phyloP scores from a whole-genome alignment of 2,113 vertebrate genomes.

The Gracilinanus agilis region DNA sequence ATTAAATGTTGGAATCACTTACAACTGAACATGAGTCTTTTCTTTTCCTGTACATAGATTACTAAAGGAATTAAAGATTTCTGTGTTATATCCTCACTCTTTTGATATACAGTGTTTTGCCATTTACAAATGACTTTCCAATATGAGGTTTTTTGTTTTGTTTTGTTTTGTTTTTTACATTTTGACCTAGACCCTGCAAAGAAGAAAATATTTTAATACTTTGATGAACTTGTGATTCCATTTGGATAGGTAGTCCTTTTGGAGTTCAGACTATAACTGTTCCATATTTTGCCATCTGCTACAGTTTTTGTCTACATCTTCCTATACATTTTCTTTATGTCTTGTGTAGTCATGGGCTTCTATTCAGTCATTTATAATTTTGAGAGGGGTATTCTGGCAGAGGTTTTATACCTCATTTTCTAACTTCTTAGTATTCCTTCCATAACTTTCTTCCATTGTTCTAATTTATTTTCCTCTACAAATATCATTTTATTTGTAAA shows the following conservation, averaged over 20 bases:
- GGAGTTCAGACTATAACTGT: rapidly evolving
- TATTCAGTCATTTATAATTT: not conserved
- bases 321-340: not conserved
- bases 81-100: not conserved
- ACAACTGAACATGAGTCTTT: not conserved
- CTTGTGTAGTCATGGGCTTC: not conserved
- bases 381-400: not conserved
- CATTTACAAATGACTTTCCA: not conserved
- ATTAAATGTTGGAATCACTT: not conserved
- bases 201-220: not conserved
- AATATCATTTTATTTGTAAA: not conserved
- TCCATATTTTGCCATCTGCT: not conserved
- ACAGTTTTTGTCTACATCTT: not conserved
- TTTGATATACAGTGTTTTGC: not conserved
- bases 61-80: not conserved
- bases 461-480: not conserved
- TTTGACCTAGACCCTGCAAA: not conserved
- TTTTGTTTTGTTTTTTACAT: not conserved
- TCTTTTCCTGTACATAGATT: not conserved
- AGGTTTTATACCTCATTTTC: not conserved
- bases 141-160: no score
- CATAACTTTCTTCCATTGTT: not conserved
- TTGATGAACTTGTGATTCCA: not conserved
- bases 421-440: not conserved
- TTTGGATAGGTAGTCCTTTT: not conserved